phyloP scores from a whole-genome alignment of 2,113 vertebrate genomes.

The Myocastor coypus region DNA sequence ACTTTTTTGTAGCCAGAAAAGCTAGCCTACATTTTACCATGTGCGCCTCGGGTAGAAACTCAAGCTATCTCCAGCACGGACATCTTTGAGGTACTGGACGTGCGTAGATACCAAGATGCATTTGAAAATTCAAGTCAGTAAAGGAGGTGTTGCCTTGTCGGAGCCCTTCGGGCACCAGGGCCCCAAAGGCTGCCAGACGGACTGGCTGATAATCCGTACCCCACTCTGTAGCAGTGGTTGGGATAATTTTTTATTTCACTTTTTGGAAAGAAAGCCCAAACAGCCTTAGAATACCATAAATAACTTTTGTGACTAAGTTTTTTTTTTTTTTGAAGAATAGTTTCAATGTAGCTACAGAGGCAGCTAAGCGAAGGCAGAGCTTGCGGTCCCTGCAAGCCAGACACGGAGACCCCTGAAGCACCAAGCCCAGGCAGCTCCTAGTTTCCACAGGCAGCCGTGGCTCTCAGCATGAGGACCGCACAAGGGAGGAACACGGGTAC shows the following conservation, averaged over 20 bases:
- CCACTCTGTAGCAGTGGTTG: background rate
- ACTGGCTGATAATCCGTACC: background rate
- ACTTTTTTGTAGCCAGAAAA: background rate
- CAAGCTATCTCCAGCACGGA: background rate
- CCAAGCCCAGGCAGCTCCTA: background rate
- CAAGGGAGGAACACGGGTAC: too few relatives aligned
- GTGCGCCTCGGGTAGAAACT: background rate
- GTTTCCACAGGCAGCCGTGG: background rate
- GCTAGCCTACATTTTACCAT: background rate
- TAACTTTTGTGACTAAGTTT: background rate
- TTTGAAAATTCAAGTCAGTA: background rate
- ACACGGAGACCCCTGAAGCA: background rate
- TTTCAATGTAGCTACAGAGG: background rate
- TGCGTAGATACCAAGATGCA: background rate
- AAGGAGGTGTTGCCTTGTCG: background rate
- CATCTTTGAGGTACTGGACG: background rate
- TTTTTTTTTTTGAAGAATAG: background rate
- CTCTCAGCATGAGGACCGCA: too few relatives aligned
- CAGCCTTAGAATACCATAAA: background rate
- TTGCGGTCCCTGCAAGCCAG: background rate
- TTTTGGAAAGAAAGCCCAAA: background rate
- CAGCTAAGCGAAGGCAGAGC: background rate
- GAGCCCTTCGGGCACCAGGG: background rate
- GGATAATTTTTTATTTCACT: background rate
- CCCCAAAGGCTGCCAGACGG: background rate